These are phyloP conservation scores for Astreopora myriophthalma DNA, from an alignment of 64 coral and sea anemone genomes.

Conservation along the genomic window DNA sequence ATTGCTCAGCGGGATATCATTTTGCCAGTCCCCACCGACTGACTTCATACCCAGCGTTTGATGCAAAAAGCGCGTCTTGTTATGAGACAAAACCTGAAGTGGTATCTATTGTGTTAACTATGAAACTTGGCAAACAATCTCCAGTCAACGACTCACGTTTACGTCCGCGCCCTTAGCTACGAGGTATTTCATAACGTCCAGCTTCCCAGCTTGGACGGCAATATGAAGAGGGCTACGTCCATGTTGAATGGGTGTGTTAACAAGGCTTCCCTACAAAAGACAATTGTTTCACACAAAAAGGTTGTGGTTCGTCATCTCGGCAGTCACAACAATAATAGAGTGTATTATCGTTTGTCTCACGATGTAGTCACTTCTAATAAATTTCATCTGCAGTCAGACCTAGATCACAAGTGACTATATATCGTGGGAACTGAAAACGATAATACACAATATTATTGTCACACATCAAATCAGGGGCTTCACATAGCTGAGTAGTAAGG, in stretches of 20 bases:
- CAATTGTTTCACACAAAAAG: neutral
- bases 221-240: conserved; percentile 49
- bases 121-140: conserved; percentile 9
- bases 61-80: neutral
- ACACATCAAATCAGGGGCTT: neutral
- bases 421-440: too few species aligned
- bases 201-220: conserved; percentile 26
- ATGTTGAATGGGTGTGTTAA: conserved; percentile 54
- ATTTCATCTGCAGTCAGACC: too few species aligned
- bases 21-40: neutral
- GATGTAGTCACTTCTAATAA: too few species aligned
- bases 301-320: too few species aligned
- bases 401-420: too few species aligned
- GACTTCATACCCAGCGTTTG: neutral
- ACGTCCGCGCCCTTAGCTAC: conserved; percentile 42
- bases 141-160: conserved; percentile 43
- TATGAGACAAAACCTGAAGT: neutral
- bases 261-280: conserved; percentile 42
- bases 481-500: neutral
- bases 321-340: too few species aligned
- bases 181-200: conserved; percentile 37
- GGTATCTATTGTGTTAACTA: neutral
- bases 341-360: too few species aligned
- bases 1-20: neutral
- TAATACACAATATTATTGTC: too few species aligned